Evolutionary conservation across 2,888 invertebrate species (phyloP).

Genomic region (Ophion costatus): DNA sequence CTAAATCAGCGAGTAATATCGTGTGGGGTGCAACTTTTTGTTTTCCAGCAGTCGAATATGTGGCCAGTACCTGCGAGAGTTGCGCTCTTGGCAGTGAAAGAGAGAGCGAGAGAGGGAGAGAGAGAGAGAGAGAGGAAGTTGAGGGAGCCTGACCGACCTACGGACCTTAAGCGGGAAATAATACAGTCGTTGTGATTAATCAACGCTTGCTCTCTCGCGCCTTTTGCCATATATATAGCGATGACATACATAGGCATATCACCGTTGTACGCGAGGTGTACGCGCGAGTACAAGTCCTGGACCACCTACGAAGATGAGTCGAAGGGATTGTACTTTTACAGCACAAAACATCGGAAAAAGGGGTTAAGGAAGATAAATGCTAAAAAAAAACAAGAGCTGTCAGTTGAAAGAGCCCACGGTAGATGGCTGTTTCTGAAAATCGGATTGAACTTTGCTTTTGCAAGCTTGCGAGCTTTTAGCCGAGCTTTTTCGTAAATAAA

Average conservation of each 20-base stretch:
- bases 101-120: conserved; percentile 17
- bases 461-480: neutral
- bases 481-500: neutral
- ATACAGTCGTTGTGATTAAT: conserved; percentile 83
- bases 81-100: conserved; percentile 20
- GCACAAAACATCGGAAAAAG: conserved; percentile 26
- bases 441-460: neutral
- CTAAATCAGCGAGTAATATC: neutral
- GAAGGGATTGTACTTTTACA: conserved; percentile 38
- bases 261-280: conserved; percentile 43
- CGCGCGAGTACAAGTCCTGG: conserved; percentile 50
- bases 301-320: conserved; percentile 66
- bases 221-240: conserved; percentile 29
- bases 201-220: conserved; percentile 70
- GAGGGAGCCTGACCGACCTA: conserved; percentile 52
- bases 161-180: conserved; percentile 79
- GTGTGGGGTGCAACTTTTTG: neutral
- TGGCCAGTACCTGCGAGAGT: conserved; percentile 8
- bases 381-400: conserved; percentile 19
- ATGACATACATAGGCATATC: conserved; percentile 12
- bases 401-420: neutral
- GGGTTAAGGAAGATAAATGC: conserved; percentile 29
- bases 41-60: neutral
- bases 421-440: conserved; percentile 6
- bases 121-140: conserved; percentile 41